A percentile compares a stretch with the other conserved stretches of the same genome.
Conservation (phyloP, 2,797 vertebrate species). For the Phrynocephalus guinanensis region DNA sequence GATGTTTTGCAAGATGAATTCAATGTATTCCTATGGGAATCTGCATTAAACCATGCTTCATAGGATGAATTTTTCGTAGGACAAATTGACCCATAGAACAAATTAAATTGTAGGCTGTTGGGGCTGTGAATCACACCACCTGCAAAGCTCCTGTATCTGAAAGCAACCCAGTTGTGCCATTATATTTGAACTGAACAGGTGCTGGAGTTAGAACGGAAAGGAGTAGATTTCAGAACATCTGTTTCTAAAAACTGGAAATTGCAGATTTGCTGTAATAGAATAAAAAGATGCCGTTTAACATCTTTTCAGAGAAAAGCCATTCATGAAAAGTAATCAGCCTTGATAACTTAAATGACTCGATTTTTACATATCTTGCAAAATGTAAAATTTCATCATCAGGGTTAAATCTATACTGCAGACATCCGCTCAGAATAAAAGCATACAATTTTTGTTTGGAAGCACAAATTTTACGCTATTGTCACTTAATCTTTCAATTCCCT, state of each 20-base stretch:
- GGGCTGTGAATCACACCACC: background rate
- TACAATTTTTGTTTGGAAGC: conserved; percentile 15
- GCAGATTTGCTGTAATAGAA: conserved; percentile 29
- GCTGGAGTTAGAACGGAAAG: conserved; percentile 42
- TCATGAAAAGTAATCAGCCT: conserved; percentile 29
- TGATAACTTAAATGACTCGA: conserved; percentile 54
- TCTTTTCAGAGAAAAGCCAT: conserved; percentile 46
- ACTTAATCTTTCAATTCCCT: conserved; percentile 44
- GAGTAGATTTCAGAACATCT: conserved; percentile 42
- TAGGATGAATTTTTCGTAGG: no score
- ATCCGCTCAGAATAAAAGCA: conserved; percentile 28
- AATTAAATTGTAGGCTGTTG: background rate
- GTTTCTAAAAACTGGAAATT: conserved; percentile 37
- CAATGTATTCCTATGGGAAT: no score
- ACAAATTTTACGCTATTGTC: conserved; percentile 16
- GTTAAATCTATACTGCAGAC: conserved; percentile 25
- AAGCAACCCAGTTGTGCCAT: background rate
- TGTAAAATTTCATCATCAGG: conserved; percentile 12
- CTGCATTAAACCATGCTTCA: no score
- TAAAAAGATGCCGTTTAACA: conserved; percentile 46
- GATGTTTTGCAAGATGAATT: no score
- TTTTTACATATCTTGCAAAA: conserved; percentile 42
- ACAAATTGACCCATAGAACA: no score
- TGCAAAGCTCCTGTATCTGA: background rate
- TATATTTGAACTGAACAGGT: conserved; percentile 14